Evolutionary conservation across 2,113 vertebrate genomes (phyloP), one percentile per base, ranked within the genome.

Genomic region (Tachysurus vachellii): DNA sequence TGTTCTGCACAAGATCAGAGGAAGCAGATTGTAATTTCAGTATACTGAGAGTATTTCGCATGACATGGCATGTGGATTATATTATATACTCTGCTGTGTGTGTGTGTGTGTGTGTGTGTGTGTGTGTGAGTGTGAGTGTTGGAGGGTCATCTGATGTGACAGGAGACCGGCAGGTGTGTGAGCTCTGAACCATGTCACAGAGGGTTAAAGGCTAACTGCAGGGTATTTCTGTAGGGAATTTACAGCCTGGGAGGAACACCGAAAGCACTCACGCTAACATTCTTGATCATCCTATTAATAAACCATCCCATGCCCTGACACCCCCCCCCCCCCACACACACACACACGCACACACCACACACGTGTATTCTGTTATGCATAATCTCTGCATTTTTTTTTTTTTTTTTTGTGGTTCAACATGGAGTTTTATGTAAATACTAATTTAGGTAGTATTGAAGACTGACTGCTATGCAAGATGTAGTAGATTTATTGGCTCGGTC

Each of bases 201-300:
- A 88, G 88, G 94, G 94, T 95, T 91, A 94, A 91, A 94, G 93
- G 95, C 84, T 93, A 95, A 95, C 92, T 88, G 88, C 85, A 87
- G 92, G 92, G 93, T 94, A 95, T 95, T 94, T 94, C 87, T 91
- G 93, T 91, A 10, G 91, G 87, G 93, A 94, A 94, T 95, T 94
- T 94, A 93, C 93, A 92, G 91, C 92, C 85, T 44, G 84, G 87
- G 89, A 89, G 16, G 59, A 91, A 90, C 88, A 90, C 88, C 88
- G 4, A 83, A 73, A n/a, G 77, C 31, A 61, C 79, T n/a, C 80
- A 83, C 42, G 89, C 88, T 88, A 89, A 86, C 85, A 80, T 90
- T 84, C 88, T 61, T 17, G 85, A 93, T 92, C 64, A 53, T 93
- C 92, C 93, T 95, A 94, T 93, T 94, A 93, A 94, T 94, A 94